Percentiles rank a stretch among this genome's conserved stretches.
Evolutionary conservation across 2,113 vertebrate species (phyloP).

Genomic region (Hippocampus guttulatus): DNA sequence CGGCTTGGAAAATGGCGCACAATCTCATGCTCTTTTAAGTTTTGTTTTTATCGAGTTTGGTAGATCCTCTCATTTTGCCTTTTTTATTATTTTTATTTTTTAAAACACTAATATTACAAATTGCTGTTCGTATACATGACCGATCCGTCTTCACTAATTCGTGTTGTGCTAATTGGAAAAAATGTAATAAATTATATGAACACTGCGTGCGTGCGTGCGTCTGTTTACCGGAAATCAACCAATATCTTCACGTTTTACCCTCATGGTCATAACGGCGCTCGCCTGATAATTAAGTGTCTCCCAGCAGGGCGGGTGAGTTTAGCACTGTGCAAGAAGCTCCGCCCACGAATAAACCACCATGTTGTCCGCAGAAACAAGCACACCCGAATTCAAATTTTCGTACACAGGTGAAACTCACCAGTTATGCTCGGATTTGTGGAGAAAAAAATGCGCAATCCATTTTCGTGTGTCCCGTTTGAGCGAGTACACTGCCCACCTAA

Average conservation of each 20-base stretch:
- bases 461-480: background rate
- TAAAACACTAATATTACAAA: constrained; percentile 15
- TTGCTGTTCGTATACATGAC: background rate
- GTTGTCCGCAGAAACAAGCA: too few relatives aligned
- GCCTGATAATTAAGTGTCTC: too few relatives aligned
- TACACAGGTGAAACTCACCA: too few relatives aligned
- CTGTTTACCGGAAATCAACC: too few relatives aligned
- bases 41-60: background rate
- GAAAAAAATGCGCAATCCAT: background rate
- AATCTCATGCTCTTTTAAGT: constrained; percentile 5
- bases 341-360: too few relatives aligned
- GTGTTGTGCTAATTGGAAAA: constrained; percentile 24
- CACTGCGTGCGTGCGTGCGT: background rate
- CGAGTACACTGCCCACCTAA: background rate
- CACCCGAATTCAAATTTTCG: too few relatives aligned
- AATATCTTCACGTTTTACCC: too few relatives aligned
- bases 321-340: too few relatives aligned
- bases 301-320: too few relatives aligned
- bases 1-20: constrained; percentile 23
- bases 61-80: background rate
- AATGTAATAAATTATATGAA: constrained; percentile 42
- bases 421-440: too few relatives aligned
- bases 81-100: background rate
- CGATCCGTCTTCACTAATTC: background rate
- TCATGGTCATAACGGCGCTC: too few relatives aligned